Conservation (phyloP, 2,113 vertebrate species). For the Myotis lucifugus region DNA sequence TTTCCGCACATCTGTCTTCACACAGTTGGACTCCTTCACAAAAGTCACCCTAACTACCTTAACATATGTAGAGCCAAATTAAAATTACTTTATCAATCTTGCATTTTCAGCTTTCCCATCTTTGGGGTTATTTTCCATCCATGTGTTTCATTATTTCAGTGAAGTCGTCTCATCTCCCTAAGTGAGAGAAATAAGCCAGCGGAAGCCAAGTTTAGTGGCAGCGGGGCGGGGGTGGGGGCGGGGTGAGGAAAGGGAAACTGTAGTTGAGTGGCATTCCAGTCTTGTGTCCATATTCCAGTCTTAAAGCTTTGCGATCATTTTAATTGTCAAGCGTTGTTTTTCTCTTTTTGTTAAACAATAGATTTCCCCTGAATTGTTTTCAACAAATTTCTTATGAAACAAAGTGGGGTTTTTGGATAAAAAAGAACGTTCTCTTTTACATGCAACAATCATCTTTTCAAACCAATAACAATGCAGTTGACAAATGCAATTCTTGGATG, state of each 20-base stretch:
- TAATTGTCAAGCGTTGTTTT: not conserved
- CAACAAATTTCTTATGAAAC: not conserved
- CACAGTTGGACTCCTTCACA: constrained; percentile 78
- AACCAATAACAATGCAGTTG: not conserved
- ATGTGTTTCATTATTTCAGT: constrained; percentile 72
- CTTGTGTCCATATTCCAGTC: not conserved
- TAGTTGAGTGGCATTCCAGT: rapidly evolving
- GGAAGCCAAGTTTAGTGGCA: not conserved
- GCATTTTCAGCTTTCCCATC: constrained; percentile 74
- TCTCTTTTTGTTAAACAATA: not conserved
- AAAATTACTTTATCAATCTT: constrained; percentile 82
- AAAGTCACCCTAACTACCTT: constrained; percentile 81
- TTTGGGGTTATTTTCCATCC: constrained; percentile 73
- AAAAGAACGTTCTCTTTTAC: not conserved
- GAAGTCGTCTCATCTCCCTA: not conserved
- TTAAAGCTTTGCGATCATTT: not conserved
- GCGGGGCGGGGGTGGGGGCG: rapidly evolving
- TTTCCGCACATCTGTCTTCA: constrained; percentile 74
- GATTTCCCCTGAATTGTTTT: not conserved
- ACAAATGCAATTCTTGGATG: too few species aligned
- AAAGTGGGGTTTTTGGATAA: not conserved
- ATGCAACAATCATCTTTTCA: not conserved
- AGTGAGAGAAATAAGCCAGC: not conserved
- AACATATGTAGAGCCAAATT: constrained; percentile 82
- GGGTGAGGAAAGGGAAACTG: not conserved